Percentiles rank a stretch among this genome's conserved stretches.
Evolutionary conservation across 2,113 vertebrate genomes (phyloP).

Genomic region (Corythaeola cristata): DNA sequence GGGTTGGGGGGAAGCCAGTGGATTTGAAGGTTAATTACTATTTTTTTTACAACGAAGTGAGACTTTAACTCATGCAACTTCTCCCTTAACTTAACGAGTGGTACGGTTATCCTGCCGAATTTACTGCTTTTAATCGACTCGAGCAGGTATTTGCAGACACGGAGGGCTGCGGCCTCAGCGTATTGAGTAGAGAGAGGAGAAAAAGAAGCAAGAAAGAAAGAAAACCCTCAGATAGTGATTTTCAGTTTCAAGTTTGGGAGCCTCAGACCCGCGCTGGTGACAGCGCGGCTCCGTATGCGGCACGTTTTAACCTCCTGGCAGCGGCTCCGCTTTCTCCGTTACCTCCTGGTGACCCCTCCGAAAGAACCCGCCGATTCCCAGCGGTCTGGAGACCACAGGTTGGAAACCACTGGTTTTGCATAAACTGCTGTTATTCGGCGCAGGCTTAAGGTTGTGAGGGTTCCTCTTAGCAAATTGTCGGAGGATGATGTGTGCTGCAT

Average conservation of each 20-base stretch:
- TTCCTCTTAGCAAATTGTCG: constrained; percentile 34
- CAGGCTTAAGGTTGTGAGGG: constrained; percentile 4
- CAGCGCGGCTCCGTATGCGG: accelerated
- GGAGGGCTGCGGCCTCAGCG: not conserved
- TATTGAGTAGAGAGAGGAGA: not conserved
- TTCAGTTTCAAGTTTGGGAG: not conserved
- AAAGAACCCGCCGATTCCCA: not conserved
- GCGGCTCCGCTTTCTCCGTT: not conserved
- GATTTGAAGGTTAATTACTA: constrained; percentile 46
- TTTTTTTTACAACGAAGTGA: constrained; percentile 14
- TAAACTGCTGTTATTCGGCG: constrained; percentile 20
- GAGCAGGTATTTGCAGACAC: not conserved
- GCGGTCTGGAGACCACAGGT: constrained; percentile 47
- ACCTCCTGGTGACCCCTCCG: constrained; percentile 35
- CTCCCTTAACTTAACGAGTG: not conserved
- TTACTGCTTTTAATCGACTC: not conserved
- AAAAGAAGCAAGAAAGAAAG: not conserved
- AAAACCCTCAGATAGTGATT: not conserved
- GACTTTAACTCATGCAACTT: not conserved
- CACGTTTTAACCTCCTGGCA: not conserved
- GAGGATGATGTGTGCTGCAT: constrained; percentile 40
- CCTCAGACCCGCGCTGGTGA: not conserved
- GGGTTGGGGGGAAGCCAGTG: not conserved
- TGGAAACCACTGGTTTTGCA: constrained; percentile 58
- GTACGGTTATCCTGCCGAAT: not conserved